Percentiles rank a stretch among this genome's conserved stretches.
These are phyloP conservation scores for Phataginus tetradactyla DNA, from an alignment of 2,797 vertebrate species.

Conservation along the genomic window DNA sequence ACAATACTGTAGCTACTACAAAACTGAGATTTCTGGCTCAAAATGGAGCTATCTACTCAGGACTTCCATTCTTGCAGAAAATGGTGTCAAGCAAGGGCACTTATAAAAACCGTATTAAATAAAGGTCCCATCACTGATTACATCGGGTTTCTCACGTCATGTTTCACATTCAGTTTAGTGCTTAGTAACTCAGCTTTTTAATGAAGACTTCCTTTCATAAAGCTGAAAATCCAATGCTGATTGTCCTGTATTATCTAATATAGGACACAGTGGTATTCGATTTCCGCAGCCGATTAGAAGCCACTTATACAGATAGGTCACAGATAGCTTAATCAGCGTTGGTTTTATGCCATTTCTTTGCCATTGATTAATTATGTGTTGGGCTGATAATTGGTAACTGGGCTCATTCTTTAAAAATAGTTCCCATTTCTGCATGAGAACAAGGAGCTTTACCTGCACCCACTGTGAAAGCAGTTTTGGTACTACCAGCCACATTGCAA, in stretches of 20 bases:
- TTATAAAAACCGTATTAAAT: background rate
- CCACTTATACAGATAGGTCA: background rate
- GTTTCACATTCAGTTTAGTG: background rate
- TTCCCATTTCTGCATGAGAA: background rate
- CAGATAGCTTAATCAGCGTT: constrained; percentile 14
- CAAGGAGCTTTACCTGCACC: background rate
- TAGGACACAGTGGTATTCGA: constrained; percentile 5
- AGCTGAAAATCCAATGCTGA: constrained; percentile 7
- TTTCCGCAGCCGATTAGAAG: constrained; percentile 55
- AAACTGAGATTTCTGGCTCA: background rate
- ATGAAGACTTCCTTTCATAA: constrained; percentile 50
- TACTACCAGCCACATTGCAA: background rate
- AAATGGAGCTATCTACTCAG: background rate
- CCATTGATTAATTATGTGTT: constrained; percentile 61
- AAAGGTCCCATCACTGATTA: background rate
- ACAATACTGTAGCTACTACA: background rate
- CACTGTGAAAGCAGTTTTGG: background rate
- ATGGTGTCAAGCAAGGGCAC: background rate
- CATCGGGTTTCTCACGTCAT: background rate
- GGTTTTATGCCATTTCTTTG: constrained; percentile 43
- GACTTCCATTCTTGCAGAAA: background rate
- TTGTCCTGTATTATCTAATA: background rate
- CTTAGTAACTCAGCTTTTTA: background rate
- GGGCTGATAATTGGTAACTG: constrained; percentile 62
- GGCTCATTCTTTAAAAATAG: constrained; percentile 67